Percentiles rank a stretch among this genome's conserved stretches.
Conservation (phyloP, 2,888 invertebrate species). For the Temnothorax ravouxi region DNA sequence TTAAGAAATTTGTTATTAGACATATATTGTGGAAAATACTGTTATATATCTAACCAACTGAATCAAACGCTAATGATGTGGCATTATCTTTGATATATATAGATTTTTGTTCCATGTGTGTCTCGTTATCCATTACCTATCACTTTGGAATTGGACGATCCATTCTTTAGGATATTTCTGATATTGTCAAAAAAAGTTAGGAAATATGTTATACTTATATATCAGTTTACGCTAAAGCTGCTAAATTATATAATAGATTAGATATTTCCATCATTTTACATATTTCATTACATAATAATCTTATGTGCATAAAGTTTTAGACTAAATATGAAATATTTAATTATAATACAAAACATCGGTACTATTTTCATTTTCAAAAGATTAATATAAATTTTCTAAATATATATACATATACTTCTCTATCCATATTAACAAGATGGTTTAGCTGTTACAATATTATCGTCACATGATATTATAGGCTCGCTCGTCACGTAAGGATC, state of each 20-base stretch:
- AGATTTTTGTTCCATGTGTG: slow-evolving; percentile 41
- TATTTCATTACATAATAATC: slow-evolving; percentile 23
- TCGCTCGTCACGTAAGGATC: too few relatives aligned
- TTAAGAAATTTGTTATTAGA: slow-evolving; percentile 41
- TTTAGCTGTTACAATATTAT: too few relatives aligned
- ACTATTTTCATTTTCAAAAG: not conserved
- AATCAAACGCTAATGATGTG: slow-evolving; percentile 67
- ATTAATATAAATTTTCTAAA: too few relatives aligned
- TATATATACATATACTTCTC: too few relatives aligned
- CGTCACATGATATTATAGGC: too few relatives aligned
- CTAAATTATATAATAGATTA: not conserved
- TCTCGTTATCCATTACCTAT: not conserved
- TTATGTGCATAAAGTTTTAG: not conserved
- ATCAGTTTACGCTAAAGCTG: not conserved
- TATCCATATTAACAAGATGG: too few relatives aligned
- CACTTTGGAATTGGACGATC: not conserved
- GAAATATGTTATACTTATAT: not conserved
- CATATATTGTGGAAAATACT: not conserved
- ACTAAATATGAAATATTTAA: not conserved
- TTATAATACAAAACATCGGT: not conserved
- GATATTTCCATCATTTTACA: not conserved
- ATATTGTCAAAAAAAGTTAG: not conserved
- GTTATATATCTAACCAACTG: slow-evolving; percentile 73
- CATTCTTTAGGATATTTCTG: not conserved
- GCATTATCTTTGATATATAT: slow-evolving; percentile 11